Evolutionary conservation across 1,140 invertebrate species (phyloP).

Genomic region (Hydropsyche tenuis): DNA sequence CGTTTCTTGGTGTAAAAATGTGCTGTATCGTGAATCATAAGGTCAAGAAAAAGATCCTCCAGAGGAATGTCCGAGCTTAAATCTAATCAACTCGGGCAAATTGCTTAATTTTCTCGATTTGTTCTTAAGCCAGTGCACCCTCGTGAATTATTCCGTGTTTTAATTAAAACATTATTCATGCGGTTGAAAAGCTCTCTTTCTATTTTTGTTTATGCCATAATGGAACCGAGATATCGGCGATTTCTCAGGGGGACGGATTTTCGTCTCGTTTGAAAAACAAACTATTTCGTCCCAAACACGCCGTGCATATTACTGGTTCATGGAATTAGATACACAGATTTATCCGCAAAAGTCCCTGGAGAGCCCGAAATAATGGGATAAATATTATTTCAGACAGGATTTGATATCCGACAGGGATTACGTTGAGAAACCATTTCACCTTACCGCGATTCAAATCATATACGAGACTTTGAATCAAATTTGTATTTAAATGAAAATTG

Average conservation of each 20-base stretch:
- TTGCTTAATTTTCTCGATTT: constrained; percentile 19
- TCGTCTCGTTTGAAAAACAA: background rate
- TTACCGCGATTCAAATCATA: background rate
- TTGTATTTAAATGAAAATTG: too few relatives aligned
- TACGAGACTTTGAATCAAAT: too few relatives aligned
- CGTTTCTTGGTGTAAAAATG: too few relatives aligned
- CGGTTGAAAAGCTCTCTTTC: too few relatives aligned
- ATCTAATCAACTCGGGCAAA: background rate
- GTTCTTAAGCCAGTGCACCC: background rate
- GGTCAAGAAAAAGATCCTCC: background rate
- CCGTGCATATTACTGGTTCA: background rate
- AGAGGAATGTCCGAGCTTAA: background rate
- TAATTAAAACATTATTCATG: constrained; percentile 16
- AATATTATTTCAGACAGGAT: background rate
- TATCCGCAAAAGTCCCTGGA: background rate
- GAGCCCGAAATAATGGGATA: constrained; percentile 14
- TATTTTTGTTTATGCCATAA: too few relatives aligned
- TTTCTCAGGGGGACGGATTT: too few relatives aligned
- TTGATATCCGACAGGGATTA: constrained; percentile 1
- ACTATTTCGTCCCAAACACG: constrained; percentile 1
- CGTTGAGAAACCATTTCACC: background rate
- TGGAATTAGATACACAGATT: constrained; percentile 17
- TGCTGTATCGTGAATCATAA: too few relatives aligned
- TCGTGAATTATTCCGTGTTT: background rate
- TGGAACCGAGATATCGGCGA: too few relatives aligned